phyloP scores from a whole-genome alignment of 2,797 vertebrate genomes.

The Ctenosaura bakeri region DNA sequence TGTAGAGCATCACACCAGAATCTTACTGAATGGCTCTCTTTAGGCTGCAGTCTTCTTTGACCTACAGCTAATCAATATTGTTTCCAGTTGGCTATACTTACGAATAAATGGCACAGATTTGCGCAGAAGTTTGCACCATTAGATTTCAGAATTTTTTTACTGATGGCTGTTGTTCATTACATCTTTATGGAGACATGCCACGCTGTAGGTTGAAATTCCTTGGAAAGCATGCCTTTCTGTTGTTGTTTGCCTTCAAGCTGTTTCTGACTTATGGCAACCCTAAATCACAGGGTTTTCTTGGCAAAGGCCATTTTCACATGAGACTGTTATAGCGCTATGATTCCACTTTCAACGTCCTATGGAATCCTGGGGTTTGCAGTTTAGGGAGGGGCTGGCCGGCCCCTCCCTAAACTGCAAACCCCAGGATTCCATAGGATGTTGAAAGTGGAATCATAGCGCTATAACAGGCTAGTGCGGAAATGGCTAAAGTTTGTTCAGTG shows the following conservation, averaged over 20 bases:
- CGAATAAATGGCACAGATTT: background rate
- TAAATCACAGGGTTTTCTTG: too few species aligned
- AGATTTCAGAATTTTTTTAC: background rate
- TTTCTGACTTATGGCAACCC: too few species aligned
- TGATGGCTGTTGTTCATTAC: background rate
- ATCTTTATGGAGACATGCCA: background rate
- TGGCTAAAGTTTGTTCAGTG: too few species aligned
- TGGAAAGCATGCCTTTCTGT: background rate
- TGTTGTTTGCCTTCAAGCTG: background rate
- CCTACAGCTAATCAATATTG: background rate
- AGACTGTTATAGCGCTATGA: too few species aligned
- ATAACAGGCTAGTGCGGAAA: too few species aligned
- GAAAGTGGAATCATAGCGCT: too few species aligned
- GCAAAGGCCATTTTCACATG: too few species aligned
- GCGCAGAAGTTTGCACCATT: background rate
- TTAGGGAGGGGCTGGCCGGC: too few species aligned
- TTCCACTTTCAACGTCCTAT: too few species aligned
- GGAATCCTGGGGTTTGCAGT: too few species aligned
- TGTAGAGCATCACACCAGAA: background rate
- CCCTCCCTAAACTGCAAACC: too few species aligned
- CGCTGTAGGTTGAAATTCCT: constrained; percentile 24
- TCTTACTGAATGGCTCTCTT: background rate
- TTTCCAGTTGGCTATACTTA: background rate
- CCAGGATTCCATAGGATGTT: too few species aligned
- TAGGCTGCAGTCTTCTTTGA: background rate